These are phyloP conservation scores for Leptoclinus maculatus DNA, from an alignment of 2,797 vertebrate species.

Conservation along the genomic window DNA sequence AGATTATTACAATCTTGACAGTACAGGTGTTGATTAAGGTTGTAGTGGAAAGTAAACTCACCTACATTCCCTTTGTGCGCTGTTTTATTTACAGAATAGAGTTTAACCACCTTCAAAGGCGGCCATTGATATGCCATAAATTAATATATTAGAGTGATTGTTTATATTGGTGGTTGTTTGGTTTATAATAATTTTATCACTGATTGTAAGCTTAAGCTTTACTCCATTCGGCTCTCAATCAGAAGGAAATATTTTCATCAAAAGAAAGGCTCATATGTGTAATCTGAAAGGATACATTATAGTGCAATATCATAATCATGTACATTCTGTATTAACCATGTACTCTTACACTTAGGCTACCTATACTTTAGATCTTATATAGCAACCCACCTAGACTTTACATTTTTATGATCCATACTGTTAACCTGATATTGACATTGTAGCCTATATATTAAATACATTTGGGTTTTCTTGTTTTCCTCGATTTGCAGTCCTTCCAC, in stretches of 20 bases:
- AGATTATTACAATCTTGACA: conserved; percentile 16
- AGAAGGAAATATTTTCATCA: not conserved
- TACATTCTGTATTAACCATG: not conserved
- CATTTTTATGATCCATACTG: too few relatives aligned
- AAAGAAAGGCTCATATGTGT: not conserved
- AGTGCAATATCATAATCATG: not conserved
- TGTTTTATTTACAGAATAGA: conserved; percentile 30
- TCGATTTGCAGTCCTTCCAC: not conserved
- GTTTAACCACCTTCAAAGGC: conserved; percentile 18
- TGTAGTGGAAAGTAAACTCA: conserved; percentile 40
- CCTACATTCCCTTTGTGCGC: not conserved
- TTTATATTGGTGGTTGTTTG: conserved; percentile 32
- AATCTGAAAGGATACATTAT: not conserved
- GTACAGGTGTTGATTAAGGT: conserved; percentile 19
- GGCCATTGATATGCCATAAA: conserved; percentile 39
- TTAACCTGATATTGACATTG: too few relatives aligned
- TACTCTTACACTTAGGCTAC: not conserved
- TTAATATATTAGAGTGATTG: conserved; percentile 27
- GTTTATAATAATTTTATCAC: conserved; percentile 14
- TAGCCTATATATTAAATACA: too few relatives aligned
- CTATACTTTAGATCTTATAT: too few relatives aligned
- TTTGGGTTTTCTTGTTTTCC: too few relatives aligned
- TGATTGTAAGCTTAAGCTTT: conserved; percentile 3
- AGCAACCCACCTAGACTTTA: too few relatives aligned
- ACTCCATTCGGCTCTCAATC: not conserved